Conservation (phyloP, 2,888 invertebrate genomes). For the Cantharis rufa region DNA sequence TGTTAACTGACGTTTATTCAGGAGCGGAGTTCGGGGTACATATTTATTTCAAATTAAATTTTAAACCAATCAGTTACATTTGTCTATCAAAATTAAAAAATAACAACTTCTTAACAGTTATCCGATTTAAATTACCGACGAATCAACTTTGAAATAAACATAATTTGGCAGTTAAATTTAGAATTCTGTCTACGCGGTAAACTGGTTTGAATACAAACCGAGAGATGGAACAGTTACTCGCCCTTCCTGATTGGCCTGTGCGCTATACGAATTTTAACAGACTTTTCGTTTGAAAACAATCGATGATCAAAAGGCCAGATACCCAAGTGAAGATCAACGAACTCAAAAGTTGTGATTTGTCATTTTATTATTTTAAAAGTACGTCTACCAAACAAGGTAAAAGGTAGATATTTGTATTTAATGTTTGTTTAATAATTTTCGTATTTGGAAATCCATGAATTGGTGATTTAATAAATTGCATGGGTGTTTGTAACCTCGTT, state of each 20-base stretch:
- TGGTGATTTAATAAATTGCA: neutral
- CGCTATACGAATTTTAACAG: constrained; percentile 35
- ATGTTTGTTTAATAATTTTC: neutral
- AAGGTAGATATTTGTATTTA: neutral
- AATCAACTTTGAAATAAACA: neutral
- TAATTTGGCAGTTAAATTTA: neutral
- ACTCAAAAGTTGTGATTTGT: constrained; percentile 33
- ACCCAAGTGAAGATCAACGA: constrained; percentile 42
- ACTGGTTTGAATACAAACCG: neutral
- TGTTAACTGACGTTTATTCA: neutral
- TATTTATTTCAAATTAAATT: neutral
- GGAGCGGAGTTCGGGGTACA: neutral
- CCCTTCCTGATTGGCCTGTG: constrained; percentile 41
- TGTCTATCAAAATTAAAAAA: neutral
- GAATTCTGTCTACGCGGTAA: neutral
- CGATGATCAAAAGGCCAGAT: constrained; percentile 43
- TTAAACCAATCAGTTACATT: neutral
- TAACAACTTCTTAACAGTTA: neutral
- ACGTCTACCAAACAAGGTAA: constrained; percentile 9
- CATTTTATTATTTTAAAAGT: constrained; percentile 2
- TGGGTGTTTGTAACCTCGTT: neutral
- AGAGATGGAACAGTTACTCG: neutral
- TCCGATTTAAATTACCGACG: neutral
- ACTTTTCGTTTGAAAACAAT: constrained; percentile 48
- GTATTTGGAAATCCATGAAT: neutral